phyloP scores from a whole-genome alignment of 2,113 vertebrate genomes.

The Larimichthys polyactis region DNA sequence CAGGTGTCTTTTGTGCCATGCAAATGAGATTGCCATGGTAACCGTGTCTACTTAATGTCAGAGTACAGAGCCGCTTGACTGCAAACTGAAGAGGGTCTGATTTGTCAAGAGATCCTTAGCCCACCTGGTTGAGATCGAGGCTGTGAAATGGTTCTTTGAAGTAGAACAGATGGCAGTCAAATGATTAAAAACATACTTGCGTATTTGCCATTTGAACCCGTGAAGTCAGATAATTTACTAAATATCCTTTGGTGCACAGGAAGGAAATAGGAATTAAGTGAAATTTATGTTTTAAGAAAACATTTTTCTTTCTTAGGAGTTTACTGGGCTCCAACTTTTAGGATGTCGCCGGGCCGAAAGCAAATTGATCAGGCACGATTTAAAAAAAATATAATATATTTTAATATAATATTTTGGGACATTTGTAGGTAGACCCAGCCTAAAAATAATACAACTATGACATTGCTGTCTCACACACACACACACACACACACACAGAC shows the following conservation, averaged over 20 bases:
- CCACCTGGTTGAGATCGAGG: constrained; percentile 28
- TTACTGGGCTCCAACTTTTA: too few relatives aligned
- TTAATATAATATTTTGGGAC: too few relatives aligned
- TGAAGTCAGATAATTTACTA: not conserved
- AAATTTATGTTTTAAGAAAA: not conserved
- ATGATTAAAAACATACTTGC: constrained; percentile 19
- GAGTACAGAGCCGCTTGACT: constrained; percentile 39
- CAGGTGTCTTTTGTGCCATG: constrained; percentile 49
- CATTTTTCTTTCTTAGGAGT: too few relatives aligned
- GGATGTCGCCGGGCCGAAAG: too few relatives aligned
- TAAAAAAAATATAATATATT: too few relatives aligned
- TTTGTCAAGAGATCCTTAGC: constrained; percentile 57
- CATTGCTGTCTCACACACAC: too few relatives aligned
- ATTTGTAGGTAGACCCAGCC: too few relatives aligned
- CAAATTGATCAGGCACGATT: too few relatives aligned
- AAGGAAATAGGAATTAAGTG: not conserved
- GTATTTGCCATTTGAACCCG: not conserved
- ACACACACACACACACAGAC: too few relatives aligned
- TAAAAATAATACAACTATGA: too few relatives aligned
- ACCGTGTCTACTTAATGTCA: constrained; percentile 37
- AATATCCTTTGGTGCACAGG: not conserved
- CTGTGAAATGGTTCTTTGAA: constrained; percentile 41
- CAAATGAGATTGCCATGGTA: constrained; percentile 51
- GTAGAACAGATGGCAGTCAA: not conserved
- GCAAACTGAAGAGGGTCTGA: constrained; percentile 27